Conservation (phyloP, 2,797 vertebrate genomes). For the Lemur catta region DNA sequence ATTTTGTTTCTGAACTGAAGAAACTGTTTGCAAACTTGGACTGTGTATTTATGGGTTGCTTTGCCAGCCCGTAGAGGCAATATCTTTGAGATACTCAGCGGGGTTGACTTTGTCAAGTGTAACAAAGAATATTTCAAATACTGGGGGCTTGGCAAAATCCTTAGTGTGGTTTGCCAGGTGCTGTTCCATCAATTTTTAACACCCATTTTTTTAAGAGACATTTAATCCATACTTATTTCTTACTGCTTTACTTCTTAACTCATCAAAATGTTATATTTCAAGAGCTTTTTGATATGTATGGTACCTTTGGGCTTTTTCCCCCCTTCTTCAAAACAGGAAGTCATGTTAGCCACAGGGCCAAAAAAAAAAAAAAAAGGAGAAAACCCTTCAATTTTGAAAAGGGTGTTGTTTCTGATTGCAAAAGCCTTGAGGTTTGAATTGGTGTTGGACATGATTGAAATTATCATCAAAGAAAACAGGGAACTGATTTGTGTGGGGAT, state of each 20-base stretch:
- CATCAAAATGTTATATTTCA: conserved; percentile 78
- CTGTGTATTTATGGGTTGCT: conserved; percentile 68
- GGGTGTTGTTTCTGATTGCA: conserved; percentile 28
- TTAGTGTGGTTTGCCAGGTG: conserved; percentile 62
- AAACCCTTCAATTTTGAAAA: conserved; percentile 58
- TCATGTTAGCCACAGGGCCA: conserved; percentile 34
- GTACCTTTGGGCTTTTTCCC: conserved; percentile 58
- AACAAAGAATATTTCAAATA: conserved; percentile 78
- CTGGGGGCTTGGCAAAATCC: conserved; percentile 59
- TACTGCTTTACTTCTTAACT: conserved; percentile 76
- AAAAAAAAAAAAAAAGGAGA: background rate
- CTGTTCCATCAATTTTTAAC: conserved; percentile 78
- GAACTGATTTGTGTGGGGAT: background rate
- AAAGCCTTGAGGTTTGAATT: conserved; percentile 18
- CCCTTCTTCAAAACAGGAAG: conserved; percentile 68
- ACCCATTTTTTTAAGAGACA: conserved; percentile 77
- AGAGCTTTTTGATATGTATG: conserved; percentile 71
- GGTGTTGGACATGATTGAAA: conserved; percentile 37
- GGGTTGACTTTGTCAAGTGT: conserved; percentile 77
- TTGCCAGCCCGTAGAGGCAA: conserved; percentile 64
- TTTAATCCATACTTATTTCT: conserved; percentile 81
- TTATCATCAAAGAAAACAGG: conserved; percentile 33
- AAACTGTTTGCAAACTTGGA: conserved; percentile 67
- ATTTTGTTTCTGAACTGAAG: conserved; percentile 61
- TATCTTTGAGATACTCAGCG: conserved; percentile 73